Conservation (phyloP, 2,888 invertebrate species). For the Cataglyphis cursor region DNA sequence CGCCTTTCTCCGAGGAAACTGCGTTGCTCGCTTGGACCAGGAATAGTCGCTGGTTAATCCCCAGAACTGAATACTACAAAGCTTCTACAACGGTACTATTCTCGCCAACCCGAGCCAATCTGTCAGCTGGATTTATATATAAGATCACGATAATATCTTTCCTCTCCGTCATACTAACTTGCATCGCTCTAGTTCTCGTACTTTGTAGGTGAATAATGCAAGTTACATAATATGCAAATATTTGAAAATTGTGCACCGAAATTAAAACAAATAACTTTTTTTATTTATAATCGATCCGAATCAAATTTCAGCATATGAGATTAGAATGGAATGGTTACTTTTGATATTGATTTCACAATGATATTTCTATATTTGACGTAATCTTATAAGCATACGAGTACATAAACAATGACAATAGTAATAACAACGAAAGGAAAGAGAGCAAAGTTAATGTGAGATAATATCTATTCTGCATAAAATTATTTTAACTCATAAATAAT, state of each 20-base stretch:
- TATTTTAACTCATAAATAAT: background rate
- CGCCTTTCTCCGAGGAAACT: slow-evolving; percentile 7
- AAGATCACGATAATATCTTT: slow-evolving; percentile 22
- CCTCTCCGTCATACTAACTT: background rate
- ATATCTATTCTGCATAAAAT: background rate
- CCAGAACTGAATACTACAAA: background rate
- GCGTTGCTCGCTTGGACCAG: background rate
- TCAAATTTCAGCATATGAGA: background rate
- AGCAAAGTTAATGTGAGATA: background rate
- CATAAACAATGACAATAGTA: background rate
- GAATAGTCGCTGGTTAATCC: slow-evolving; percentile 9
- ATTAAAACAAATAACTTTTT: background rate
- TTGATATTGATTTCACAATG: background rate
- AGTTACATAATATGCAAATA: slow-evolving; percentile 11
- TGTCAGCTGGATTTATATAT: background rate
- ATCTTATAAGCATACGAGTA: background rate
- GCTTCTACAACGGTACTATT: background rate
- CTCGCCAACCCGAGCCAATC: background rate
- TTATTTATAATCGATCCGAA: background rate
- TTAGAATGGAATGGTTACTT: background rate
- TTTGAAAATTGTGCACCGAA: background rate
- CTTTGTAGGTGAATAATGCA: background rate
- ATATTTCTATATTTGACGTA: background rate
- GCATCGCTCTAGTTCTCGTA: background rate
- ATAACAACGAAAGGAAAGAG: background rate